A percentile compares a stretch with the other conserved stretches of the same genome.
Evolutionary conservation across 2,113 vertebrate genomes (phyloP).

Genomic region (Elephantulus edwardii): DNA sequence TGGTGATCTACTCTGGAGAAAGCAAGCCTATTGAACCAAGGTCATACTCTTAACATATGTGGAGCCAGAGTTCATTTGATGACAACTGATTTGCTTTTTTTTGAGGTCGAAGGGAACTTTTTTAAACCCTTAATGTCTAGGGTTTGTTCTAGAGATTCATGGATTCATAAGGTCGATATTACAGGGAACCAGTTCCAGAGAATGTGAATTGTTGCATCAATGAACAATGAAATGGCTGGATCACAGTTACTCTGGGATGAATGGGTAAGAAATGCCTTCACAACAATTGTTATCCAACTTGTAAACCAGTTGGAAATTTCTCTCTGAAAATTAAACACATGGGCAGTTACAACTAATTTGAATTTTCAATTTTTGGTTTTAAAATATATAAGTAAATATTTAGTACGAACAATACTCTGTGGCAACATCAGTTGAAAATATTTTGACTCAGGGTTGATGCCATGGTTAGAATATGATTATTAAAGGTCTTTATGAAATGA

Average conservation of each 20-base stretch:
- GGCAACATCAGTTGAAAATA: background rate
- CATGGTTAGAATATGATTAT: conserved; percentile 24
- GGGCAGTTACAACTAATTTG: conserved; percentile 17
- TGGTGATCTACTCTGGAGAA: background rate
- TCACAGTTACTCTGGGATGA: conserved; percentile 3
- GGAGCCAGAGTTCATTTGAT: background rate
- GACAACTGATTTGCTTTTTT: background rate
- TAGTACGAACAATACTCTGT: background rate
- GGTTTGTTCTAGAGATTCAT: conserved; percentile 11
- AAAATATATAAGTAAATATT: background rate
- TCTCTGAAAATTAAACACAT: conserved; percentile 56
- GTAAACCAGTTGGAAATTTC: conserved; percentile 18
- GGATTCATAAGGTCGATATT: conserved; percentile 6
- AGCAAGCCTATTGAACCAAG: background rate
- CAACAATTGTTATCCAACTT: conserved; percentile 43
- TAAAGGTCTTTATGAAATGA: background rate
- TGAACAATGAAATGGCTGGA: conserved; percentile 31
- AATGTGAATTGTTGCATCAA: conserved; percentile 4
- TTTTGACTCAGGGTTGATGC: background rate
- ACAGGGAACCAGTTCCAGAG: conserved; percentile 34
- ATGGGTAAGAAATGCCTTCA: conserved; percentile 48
- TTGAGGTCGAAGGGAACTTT: background rate
- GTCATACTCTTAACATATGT: background rate
- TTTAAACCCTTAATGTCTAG: background rate
- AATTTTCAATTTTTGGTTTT: conserved; percentile 43